Evolutionary conservation across 2,113 vertebrate species (phyloP).

Genomic region (Peromyscus polionotus): DNA sequence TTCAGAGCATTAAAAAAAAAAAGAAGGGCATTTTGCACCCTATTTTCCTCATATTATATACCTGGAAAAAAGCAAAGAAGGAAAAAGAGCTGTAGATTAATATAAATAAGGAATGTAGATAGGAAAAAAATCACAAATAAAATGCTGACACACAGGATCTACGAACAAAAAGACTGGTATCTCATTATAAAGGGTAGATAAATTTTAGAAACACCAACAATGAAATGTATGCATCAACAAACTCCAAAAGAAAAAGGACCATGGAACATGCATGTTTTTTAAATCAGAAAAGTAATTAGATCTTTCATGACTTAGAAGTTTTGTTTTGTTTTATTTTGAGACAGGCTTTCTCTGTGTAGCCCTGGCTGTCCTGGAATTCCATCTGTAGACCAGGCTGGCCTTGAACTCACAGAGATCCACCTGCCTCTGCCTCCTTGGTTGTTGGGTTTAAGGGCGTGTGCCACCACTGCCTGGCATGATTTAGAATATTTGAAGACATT

Average conservation of each 20-base stretch:
- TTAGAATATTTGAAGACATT: neutral
- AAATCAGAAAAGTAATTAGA: constrained; percentile 6
- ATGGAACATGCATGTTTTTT: neutral
- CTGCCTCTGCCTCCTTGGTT: neutral
- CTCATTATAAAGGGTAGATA: neutral
- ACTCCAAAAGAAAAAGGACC: neutral
- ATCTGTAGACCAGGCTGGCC: neutral
- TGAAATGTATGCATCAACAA: neutral
- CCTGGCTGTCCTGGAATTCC: neutral
- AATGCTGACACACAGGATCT: constrained; percentile 13
- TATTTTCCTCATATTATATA: constrained; percentile 15
- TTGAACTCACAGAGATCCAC: neutral
- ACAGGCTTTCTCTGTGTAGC: neutral
- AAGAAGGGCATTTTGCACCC: neutral
- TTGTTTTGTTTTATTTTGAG: neutral
- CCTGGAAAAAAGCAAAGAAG: neutral
- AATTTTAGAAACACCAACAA: constrained; percentile 8
- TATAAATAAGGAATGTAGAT: constrained; percentile 9
- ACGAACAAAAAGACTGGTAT: neutral
- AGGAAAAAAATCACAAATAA: constrained; percentile 19
- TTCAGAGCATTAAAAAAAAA: neutral
- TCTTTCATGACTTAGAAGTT: neutral
- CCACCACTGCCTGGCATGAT: neutral
- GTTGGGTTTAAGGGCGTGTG: neutral
- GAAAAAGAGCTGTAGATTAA: neutral